Conservation (phyloP, 2,797 vertebrate genomes). For the Myotis vivesi region DNA sequence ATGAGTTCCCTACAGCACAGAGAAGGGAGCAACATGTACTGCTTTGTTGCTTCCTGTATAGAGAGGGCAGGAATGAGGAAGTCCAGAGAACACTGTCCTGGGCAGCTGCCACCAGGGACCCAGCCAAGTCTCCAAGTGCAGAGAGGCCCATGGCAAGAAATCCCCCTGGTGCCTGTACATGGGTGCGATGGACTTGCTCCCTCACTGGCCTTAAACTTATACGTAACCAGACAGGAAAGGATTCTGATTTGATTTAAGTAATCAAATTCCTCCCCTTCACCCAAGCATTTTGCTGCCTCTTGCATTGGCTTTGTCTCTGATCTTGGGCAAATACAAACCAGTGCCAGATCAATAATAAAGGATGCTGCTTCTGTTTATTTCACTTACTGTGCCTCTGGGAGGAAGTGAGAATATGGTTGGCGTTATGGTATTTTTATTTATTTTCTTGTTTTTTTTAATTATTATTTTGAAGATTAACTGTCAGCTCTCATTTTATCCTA, state of each 20-base stretch:
- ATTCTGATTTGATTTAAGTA: neutral
- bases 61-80: conserved; percentile 59
- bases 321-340: neutral
- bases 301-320: neutral
- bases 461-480: conserved; percentile 36
- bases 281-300: neutral
- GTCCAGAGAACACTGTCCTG: conserved; percentile 27
- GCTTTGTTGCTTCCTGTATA: conserved; percentile 56
- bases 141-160: neutral
- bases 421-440: neutral
- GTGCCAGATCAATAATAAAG: neutral
- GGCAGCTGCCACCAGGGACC: neutral
- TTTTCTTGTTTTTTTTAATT: neutral
- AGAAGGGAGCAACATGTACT: conserved; percentile 24
- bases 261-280: neutral
- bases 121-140: conserved; percentile 17
- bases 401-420: neutral
- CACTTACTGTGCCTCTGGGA: neutral
- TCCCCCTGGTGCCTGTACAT: neutral
- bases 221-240: neutral
- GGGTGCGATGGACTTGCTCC: neutral
- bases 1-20: neutral
- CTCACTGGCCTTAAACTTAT: neutral
- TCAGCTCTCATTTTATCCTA: conserved; percentile 30
- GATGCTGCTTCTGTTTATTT: neutral